Percentiles rank a stretch among this genome's conserved stretches.
Conservation (phyloP, 2,113 vertebrate genomes). For the Baryphthengus martii region DNA sequence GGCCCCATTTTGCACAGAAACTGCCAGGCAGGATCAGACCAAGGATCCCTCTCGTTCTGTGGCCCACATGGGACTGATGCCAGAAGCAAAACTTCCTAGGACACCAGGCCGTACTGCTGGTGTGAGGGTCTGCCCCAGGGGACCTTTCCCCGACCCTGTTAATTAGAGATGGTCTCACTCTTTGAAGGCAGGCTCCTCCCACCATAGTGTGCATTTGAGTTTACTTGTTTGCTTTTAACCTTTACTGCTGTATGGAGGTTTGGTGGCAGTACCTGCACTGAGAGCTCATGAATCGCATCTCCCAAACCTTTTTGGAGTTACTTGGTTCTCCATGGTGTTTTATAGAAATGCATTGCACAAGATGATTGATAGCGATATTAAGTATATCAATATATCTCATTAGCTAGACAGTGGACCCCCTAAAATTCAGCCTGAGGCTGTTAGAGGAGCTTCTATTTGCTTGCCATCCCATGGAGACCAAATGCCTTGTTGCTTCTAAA, state of each 20-base stretch:
- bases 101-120: not conserved
- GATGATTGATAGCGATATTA: not conserved
- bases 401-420: not conserved
- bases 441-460: not conserved
- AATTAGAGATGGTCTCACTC: not conserved
- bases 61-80: not conserved
- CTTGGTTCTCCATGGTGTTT: not conserved
- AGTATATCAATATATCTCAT: not conserved
- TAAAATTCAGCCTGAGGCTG: not conserved
- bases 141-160: accelerated
- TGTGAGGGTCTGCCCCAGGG: not conserved
- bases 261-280: not conserved
- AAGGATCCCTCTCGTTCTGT: not conserved
- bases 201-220: not conserved
- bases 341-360: not conserved
- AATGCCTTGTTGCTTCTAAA: not conserved
- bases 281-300: not conserved
- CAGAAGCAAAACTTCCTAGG: not conserved
- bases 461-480: not conserved
- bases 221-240: not conserved
- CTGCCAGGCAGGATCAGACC: conserved; percentile 36
- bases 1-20: conserved; percentile 51
- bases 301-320: not conserved
- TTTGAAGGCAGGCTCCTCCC: not conserved
- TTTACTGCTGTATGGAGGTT: accelerated